Conservation (phyloP, 2,113 vertebrate species). For the Dryoscopus gambensis region DNA sequence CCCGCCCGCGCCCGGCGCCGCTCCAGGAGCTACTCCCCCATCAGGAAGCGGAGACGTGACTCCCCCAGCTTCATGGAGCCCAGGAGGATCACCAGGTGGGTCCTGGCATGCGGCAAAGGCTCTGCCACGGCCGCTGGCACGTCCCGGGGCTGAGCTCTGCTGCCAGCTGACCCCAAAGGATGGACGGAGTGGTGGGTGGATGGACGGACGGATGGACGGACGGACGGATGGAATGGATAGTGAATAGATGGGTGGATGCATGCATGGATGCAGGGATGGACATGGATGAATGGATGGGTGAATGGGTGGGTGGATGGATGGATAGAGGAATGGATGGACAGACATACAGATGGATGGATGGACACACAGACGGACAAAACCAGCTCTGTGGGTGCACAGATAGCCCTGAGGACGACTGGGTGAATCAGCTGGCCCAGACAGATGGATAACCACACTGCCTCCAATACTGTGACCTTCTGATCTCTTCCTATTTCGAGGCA, state of each 20-base stretch:
- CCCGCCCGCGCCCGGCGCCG: constrained; percentile 83
- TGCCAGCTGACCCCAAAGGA: background rate
- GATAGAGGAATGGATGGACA: accelerated
- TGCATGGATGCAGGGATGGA: accelerated
- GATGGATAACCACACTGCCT: background rate
- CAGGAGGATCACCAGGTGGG: constrained; percentile 94
- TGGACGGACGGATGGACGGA: too few relatives aligned
- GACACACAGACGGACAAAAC: background rate
- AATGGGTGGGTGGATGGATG: background rate
- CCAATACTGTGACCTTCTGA: background rate
- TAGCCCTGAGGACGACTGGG: background rate
- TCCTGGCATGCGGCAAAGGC: accelerated
- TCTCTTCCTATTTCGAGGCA: background rate
- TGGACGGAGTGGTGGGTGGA: too few relatives aligned
- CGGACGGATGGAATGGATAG: accelerated
- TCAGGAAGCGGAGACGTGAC: constrained; percentile 93
- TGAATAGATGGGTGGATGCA: accelerated
- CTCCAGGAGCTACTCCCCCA: constrained; percentile 95
- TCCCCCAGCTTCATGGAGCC: constrained; percentile 99
- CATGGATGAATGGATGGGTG: accelerated
- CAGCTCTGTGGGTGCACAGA: background rate
- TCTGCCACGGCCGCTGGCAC: accelerated
- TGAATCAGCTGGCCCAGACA: background rate
- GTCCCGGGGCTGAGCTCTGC: accelerated
- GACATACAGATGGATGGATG: accelerated